These are phyloP conservation scores for Lepidonotus clava DNA, from an alignment of 2,888 invertebrate species.

Conservation along the genomic window DNA sequence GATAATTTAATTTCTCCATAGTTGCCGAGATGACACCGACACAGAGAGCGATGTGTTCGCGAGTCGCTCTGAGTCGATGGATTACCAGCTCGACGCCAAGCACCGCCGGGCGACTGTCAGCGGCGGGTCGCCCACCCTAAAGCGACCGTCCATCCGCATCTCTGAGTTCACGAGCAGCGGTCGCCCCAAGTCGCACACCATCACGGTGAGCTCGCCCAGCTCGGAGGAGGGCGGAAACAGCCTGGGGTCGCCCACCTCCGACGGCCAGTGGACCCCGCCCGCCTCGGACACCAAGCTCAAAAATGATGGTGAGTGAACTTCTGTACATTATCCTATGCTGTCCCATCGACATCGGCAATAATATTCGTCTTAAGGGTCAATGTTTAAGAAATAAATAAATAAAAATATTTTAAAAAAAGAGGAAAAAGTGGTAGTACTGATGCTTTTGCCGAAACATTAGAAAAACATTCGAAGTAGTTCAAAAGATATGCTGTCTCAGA, in stretches of 20 bases:
- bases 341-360: no score
- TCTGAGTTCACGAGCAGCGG: conserved; percentile 34
- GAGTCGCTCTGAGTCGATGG: conserved; percentile 63
- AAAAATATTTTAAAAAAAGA: no score
- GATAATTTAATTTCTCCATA: conserved; percentile 41
- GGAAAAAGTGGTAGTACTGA: no score
- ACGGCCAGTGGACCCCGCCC: neutral
- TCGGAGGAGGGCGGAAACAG: conserved; percentile 45
- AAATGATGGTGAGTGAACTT: neutral
- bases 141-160: conserved; percentile 41
- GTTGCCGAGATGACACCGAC: conserved; percentile 55
- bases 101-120: conserved; percentile 93
- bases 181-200: conserved; percentile 11
- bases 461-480: no score
- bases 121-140: conserved; percentile 83
- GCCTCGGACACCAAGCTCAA: neutral
- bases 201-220: conserved; percentile 35
- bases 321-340: no score
- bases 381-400: no score
- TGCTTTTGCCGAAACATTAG: no score
- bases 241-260: conserved; percentile 28
- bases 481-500: no score
- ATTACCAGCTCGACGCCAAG: conserved; percentile 72
- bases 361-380: no score
- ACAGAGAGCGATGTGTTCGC: conserved; percentile 61